Evolutionary conservation across 2,797 vertebrate species (phyloP).

Genomic region (Nannoperca australis): DNA sequence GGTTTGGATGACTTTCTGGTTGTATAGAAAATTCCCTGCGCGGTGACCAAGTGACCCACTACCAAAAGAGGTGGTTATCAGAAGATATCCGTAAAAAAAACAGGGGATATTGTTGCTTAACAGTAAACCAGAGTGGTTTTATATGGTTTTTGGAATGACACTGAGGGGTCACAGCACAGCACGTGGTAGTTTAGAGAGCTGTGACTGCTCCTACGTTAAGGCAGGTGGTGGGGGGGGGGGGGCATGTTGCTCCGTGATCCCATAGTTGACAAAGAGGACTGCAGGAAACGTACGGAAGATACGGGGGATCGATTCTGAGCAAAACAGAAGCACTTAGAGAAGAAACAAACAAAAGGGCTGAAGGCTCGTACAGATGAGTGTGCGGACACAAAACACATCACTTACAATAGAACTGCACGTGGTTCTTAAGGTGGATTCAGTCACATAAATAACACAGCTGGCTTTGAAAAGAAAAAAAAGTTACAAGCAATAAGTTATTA

Average conservation of each 20-base stretch:
- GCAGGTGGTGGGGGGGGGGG: slow-evolving; percentile 33
- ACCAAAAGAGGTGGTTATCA: too few relatives aligned
- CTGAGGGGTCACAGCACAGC: slow-evolving; percentile 21
- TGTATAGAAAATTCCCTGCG: slow-evolving; percentile 39
- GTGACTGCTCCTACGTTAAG: slow-evolving; percentile 39
- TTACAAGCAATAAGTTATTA: not conserved
- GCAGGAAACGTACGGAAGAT: slow-evolving; percentile 33
- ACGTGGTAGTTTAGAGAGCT: slow-evolving; percentile 12
- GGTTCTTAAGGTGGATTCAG: slow-evolving; percentile 23
- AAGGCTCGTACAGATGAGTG: not conserved
- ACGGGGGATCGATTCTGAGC: slow-evolving; percentile 8
- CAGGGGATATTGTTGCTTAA: not conserved
- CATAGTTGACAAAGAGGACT: slow-evolving; percentile 19
- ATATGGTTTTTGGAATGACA: slow-evolving; percentile 14
- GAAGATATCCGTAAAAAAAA: not conserved
- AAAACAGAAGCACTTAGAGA: slow-evolving; percentile 38
- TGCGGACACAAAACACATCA: slow-evolving; percentile 24
- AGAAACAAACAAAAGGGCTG: not conserved
- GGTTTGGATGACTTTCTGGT: not conserved
- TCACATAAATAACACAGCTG: slow-evolving; percentile 44
- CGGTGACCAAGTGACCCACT: slow-evolving; percentile 3
- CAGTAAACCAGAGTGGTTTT: not conserved
- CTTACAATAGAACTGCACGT: slow-evolving; percentile 2
- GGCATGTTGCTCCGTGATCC: slow-evolving; percentile 38
- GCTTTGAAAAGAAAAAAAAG: slow-evolving; percentile 5